Evolutionary conservation across 2,113 vertebrate genomes (phyloP).

Genomic region (Oophaga pumilio): DNA sequence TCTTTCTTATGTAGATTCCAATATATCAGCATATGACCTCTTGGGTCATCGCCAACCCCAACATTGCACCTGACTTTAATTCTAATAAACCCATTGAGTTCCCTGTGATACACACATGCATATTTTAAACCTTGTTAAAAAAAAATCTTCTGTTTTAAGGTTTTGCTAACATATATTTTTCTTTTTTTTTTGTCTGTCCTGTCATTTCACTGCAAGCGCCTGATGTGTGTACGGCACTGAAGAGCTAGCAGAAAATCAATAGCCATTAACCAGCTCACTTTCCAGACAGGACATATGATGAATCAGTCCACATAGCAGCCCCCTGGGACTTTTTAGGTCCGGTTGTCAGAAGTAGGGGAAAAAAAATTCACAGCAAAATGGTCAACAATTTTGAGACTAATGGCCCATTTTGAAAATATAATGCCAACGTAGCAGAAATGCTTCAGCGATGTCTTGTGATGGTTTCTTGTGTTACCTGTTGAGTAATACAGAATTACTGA

Average conservation of each 20-base stretch:
- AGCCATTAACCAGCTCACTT: conserved; percentile 62
- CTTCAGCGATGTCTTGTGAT: not conserved
- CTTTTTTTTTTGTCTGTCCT: not conserved
- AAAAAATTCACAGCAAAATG: conserved; percentile 5
- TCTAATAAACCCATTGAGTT: not conserved
- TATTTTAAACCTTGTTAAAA: not conserved
- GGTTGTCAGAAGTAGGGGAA: conserved; percentile 32
- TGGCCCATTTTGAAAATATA: conserved; percentile 15
- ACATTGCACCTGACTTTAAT: not conserved
- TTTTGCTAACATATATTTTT: not conserved
- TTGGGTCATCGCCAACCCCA: too few relatives aligned
- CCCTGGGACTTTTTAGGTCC: conserved; percentile 61
- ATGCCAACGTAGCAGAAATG: not conserved
- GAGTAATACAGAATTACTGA: not conserved
- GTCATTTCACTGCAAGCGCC: conserved; percentile 59
- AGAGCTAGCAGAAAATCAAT: conserved; percentile 67
- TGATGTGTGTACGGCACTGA: conserved; percentile 61
- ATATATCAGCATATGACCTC: too few relatives aligned
- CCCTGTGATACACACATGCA: not conserved
- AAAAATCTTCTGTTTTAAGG: not conserved
- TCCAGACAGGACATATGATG: conserved; percentile 66
- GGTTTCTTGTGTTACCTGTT: not conserved
- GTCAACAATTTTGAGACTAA: conserved; percentile 40
- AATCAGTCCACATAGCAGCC: conserved; percentile 60
- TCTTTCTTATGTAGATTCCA: too few relatives aligned